Evolutionary conservation across 2,113 vertebrate species (phyloP), one percentile per base, ranked within the genome.

Genomic region (Sisor rabdophorus): DNA sequence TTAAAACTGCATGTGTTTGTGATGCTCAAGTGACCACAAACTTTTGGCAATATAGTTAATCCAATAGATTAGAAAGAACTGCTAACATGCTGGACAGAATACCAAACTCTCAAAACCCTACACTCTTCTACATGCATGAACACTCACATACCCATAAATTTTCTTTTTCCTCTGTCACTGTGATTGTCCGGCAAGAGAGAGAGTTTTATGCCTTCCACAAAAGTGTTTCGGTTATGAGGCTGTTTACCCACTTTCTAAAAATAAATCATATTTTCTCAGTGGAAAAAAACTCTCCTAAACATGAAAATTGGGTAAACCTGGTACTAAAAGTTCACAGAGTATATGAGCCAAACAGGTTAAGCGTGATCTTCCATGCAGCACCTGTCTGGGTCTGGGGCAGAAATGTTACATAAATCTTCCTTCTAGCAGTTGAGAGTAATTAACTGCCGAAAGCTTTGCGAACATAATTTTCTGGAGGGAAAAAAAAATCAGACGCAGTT

Each of bases 81-180:
- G 8, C 9, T 44, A 6, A 44, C 9, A 9, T 40, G 16, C 16
- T 40, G 40, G 63, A 12, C 61, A 40, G 10, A 16, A 69, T 50
- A 26, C 48, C 2, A 24, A 4, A 69, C 8, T 4, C 44, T 8
- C 11, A 16, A 28, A 69, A 68, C 6, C 36, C 36, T 44, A 44
- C 63, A 20, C 64, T 67, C 11, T 67, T 67, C 64, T 16, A 26
- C 64, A 48, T 69, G 52, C 67, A 30, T 26, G 67, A 13, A 16
- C 10, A 53, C 26, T 32, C 48, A 70, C 16, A 32, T 30, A 17
- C 26, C 24, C 15, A 11, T 64, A 15, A 11, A n/a, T n/a, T n/a
- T 11, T 63, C 20, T 10, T 2, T 36, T 36, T 5, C 61, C 8
- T 19, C 9, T 63, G 30, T n/a, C 30, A 63, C 17, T 63, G 32